Conservation (phyloP, 2,888 invertebrate genomes). For the Nephrotoma appendiculata region DNA sequence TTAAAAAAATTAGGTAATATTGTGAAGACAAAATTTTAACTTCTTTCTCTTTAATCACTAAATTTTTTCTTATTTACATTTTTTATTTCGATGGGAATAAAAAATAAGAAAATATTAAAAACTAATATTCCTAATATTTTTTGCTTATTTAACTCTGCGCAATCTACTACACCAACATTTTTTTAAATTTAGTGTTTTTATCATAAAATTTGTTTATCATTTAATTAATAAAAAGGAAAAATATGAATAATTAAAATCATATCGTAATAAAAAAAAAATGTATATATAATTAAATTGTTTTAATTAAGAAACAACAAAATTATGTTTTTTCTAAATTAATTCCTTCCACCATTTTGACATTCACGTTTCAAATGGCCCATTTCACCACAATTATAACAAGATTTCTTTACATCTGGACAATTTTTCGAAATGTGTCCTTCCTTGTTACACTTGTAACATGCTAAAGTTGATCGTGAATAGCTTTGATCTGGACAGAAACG, state of each 20-base stretch:
- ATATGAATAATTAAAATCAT: background rate
- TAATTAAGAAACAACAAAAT: background rate
- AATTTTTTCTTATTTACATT: background rate
- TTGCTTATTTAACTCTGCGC: background rate
- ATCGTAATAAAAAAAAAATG: background rate
- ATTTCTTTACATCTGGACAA: slow-evolving; percentile 70
- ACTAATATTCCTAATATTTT: background rate
- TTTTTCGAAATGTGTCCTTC: slow-evolving; percentile 82
- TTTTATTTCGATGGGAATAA: background rate
- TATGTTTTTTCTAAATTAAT: slow-evolving; percentile 17
- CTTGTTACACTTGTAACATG: slow-evolving; percentile 89
- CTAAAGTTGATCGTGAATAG: slow-evolving; percentile 35
- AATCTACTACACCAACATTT: background rate
- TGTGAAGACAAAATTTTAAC: background rate
- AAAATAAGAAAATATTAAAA: background rate
- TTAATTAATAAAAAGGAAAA: background rate
- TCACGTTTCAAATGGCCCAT: slow-evolving; percentile 82
- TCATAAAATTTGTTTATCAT: background rate
- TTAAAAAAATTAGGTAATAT: background rate
- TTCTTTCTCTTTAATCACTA: background rate
- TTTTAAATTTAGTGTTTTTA: background rate
- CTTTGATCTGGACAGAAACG: slow-evolving; percentile 72
- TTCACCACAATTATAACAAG: slow-evolving; percentile 88
- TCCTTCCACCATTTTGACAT: slow-evolving; percentile 51
- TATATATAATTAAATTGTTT: background rate